Conservation (phyloP, 2,797 vertebrate genomes). For the Eptatretus atami region DNA sequence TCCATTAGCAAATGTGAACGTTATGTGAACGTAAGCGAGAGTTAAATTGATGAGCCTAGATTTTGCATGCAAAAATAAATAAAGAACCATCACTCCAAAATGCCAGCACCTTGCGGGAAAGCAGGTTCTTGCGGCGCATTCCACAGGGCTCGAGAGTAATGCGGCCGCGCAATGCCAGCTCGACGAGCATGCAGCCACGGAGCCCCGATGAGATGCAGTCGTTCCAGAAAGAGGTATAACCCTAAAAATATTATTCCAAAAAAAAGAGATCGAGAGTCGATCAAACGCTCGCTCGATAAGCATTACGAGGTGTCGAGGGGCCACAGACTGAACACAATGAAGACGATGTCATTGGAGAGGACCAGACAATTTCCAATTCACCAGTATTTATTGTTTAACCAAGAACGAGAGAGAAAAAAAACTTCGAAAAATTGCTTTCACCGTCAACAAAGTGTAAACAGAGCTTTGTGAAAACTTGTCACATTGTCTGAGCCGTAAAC, state of each 20-base stretch:
- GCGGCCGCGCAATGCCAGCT: constrained; percentile 24
- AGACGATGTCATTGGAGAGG: too few relatives aligned
- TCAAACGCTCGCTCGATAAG: too few relatives aligned
- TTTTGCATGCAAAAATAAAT: too few relatives aligned
- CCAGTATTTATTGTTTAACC: not conserved
- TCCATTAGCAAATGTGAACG: too few relatives aligned
- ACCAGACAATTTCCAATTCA: too few relatives aligned
- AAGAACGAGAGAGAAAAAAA: constrained; percentile 2
- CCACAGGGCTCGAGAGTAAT: constrained; percentile 22
- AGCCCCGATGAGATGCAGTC: constrained; percentile 39
- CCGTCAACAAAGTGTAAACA: too few relatives aligned
- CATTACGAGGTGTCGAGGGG: too few relatives aligned
- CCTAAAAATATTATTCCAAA: constrained; percentile 16
- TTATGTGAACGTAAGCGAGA: too few relatives aligned
- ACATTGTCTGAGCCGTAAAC: too few relatives aligned
- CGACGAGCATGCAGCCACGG: constrained; percentile 27
- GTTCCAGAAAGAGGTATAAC: constrained; percentile 46
- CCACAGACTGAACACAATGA: too few relatives aligned
- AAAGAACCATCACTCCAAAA: not conserved
- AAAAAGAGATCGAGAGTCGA: not conserved
- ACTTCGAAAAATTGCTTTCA: not conserved
- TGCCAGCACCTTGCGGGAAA: constrained; percentile 25
- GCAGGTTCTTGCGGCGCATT: constrained; percentile 21
- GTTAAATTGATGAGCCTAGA: too few relatives aligned
- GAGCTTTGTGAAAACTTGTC: too few relatives aligned